These are phyloP conservation scores for Melospiza georgiana DNA, from an alignment of 2,113 vertebrate genomes.

Conservation along the genomic window DNA sequence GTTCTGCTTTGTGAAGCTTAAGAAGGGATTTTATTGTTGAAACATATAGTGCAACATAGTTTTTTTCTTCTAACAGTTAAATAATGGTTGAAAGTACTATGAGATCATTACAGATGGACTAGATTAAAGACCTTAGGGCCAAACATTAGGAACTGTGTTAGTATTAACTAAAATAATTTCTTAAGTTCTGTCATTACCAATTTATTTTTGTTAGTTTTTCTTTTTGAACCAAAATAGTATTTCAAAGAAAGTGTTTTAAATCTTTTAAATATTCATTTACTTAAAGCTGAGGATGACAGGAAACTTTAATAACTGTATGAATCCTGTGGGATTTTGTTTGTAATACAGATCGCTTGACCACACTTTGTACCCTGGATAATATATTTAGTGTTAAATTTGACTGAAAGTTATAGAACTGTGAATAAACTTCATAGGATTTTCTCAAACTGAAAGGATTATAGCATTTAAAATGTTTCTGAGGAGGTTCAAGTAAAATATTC, in stretches of 20 bases:
- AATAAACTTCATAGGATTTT: slow-evolving; percentile 27
- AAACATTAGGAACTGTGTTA: slow-evolving; percentile 74
- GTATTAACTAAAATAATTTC: slow-evolving; percentile 71
- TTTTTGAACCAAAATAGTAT: slow-evolving; percentile 58
- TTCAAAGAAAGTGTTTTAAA: slow-evolving; percentile 27
- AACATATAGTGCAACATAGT: slow-evolving; percentile 89
- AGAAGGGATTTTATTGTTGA: slow-evolving; percentile 96
- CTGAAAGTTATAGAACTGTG: background rate
- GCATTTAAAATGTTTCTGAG: background rate
- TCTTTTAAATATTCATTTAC: slow-evolving; percentile 23
- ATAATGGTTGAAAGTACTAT: slow-evolving; percentile 85
- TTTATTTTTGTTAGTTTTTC: slow-evolving; percentile 69
- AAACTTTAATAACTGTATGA: slow-evolving; percentile 33
- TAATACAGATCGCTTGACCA: slow-evolving; percentile 19
- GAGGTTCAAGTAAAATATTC: background rate
- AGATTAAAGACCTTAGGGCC: slow-evolving; percentile 81
- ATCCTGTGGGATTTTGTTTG: slow-evolving; percentile 36
- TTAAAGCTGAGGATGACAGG: slow-evolving; percentile 27
- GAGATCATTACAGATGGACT: slow-evolving; percentile 88
- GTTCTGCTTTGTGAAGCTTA: slow-evolving; percentile 94
- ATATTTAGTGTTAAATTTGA: background rate
- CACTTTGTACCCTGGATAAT: background rate
- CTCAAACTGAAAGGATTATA: background rate
- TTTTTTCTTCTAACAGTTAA: slow-evolving; percentile 85
- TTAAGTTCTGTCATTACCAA: slow-evolving; percentile 72